phyloP scores from a whole-genome alignment of 1,140 invertebrate species.

The Phthorimaea operculella region DNA sequence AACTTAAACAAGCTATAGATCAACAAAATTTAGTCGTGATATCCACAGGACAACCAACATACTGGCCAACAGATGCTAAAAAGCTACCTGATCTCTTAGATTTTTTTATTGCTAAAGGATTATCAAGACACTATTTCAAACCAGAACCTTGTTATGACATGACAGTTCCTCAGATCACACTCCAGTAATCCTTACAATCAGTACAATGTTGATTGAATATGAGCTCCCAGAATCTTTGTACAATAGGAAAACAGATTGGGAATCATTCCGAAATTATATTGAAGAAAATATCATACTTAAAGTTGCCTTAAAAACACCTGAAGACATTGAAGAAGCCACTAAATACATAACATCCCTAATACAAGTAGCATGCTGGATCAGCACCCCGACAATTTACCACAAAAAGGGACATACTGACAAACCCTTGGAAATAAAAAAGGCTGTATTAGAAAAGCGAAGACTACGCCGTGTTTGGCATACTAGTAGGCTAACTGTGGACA shows the following conservation, averaged over 20 bases:
- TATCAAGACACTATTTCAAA: conserved; percentile 5
- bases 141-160: conserved; percentile 6
- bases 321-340: conserved; percentile 4
- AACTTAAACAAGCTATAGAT: neutral
- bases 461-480: conserved; percentile 9
- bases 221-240: neutral
- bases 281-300: neutral
- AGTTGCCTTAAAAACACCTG: conserved; percentile 5
- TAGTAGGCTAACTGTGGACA: conserved; percentile 1
- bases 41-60: conserved; percentile 20
- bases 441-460: conserved; percentile 6
- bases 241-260: neutral
- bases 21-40: neutral
- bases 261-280: neutral
- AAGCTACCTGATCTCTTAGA: conserved; percentile 32
- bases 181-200: conserved; percentile 2
- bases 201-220: neutral
- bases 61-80: conserved; percentile 26
- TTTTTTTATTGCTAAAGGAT: conserved; percentile 12
- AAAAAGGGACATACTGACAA: neutral
- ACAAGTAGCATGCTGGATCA: conserved; percentile 2
- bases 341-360: conserved; percentile 6
- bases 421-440: neutral
- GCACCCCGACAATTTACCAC: neutral
- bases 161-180: conserved; percentile 10